Evolutionary conservation across 2,797 vertebrate species (phyloP), one percentile per base, ranked within the genome.

Genomic region (Aplochiton taeniatus): DNA sequence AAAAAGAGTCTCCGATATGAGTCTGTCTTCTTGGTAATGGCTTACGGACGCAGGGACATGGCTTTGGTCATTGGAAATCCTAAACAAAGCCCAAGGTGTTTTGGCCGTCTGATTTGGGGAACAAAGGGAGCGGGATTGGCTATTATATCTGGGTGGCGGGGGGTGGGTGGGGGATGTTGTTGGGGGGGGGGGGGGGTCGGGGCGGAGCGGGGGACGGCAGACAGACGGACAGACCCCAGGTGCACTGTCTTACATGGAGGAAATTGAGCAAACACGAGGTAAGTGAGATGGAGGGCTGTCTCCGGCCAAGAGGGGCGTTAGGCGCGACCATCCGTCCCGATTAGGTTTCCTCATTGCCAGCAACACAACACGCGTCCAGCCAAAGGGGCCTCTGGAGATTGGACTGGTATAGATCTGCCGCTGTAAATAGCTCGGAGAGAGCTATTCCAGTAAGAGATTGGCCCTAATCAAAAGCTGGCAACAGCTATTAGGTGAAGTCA

Each of bases 261-360:
- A 92, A 92, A 92, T 92, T 93, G 90, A 90, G 87, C 85, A 91
- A 92, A 91, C 87, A 77, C 70, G 75, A 86, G 77, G 87, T 90
- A 92, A 92, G 89, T 89, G 89, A 91, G 91, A 93, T 88, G 74
- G 91, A 92, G 87, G 61, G 79, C 78, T 90, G 85, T 86, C 86
- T 85, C 74, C 79, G 31, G 31, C 82, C 73, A 58, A 77, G 79
- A 79, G 82, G 79, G 75, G 72, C 4, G 46, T 64, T 59, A 79
- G 81, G 77, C 68, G 12, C 55, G 83, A 69, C 78, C 76, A 88
- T 90, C 80, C 82, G 65, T 88, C 73, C 74, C 84, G 76, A 91
- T 90, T 89, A 89, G 74, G 75, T 82, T 75, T 76, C 60, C 61
- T 43, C 70, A 73, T 63, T 55, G 78, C 72, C 67, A 8, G 43